These are phyloP conservation scores for Odiellus spinosus DNA, from an alignment of 2,888 invertebrate genomes.

Conservation along the genomic window DNA sequence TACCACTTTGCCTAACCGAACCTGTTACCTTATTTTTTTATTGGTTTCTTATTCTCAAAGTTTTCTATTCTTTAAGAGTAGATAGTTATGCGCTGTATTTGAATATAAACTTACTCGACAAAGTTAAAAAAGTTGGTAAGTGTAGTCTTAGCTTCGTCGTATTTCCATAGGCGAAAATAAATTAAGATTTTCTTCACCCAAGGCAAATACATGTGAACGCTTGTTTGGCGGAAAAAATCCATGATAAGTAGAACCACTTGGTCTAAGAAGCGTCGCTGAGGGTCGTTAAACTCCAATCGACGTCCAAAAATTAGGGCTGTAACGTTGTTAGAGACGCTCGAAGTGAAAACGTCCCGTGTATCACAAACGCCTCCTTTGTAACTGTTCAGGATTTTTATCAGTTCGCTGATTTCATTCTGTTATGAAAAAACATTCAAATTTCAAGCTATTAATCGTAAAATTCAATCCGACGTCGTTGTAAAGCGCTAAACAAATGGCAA, in stretches of 20 bases:
- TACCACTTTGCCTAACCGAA: too few relatives aligned
- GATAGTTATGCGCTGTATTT: too few relatives aligned
- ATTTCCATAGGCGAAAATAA: neutral
- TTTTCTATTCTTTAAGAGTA: too few relatives aligned
- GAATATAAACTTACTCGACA: too few relatives aligned
- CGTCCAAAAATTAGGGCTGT: slow-evolving; percentile 19
- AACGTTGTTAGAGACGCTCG: slow-evolving; percentile 19
- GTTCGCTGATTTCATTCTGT: neutral
- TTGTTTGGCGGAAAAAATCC: neutral
- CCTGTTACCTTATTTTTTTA: too few relatives aligned
- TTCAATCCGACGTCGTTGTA: neutral
- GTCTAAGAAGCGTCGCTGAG: neutral
- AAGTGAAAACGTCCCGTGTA: slow-evolving; percentile 2
- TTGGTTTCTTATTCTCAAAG: too few relatives aligned
- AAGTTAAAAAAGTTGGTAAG: too few relatives aligned
- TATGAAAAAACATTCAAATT: neutral
- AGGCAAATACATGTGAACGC: neutral
- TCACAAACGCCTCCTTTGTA: neutral
- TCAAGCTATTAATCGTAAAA: neutral
- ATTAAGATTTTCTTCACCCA: neutral
- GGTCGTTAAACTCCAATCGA: slow-evolving; percentile 16
- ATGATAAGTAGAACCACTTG: neutral
- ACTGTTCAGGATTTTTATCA: neutral
- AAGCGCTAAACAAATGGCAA: neutral
- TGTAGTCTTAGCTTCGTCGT: too few relatives aligned